Evolutionary conservation across 2,888 invertebrate species (phyloP), one percentile per base, ranked within the genome.

Genomic region (Campaea margaritaria): DNA sequence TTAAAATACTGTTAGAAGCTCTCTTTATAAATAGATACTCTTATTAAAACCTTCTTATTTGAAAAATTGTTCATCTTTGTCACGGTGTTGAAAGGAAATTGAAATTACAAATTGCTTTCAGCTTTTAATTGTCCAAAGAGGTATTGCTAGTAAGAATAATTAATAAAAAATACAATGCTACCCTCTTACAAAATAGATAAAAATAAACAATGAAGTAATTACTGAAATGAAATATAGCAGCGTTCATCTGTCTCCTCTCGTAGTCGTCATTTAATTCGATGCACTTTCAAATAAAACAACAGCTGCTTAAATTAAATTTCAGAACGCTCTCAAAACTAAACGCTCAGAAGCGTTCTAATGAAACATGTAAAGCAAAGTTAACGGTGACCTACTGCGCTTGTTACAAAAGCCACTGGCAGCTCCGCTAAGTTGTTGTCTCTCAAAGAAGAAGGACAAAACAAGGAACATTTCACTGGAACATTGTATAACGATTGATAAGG

Each of bases 361-460:
- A 44, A 45, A 52, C 38, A 27, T 1, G 45, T 52, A 38, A 44
- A 10, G 21, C 38, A 36, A 55, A 54, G 48, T 58, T 44, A 34
- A 39, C 47, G 31, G 46, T 46, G 49, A 54, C 54, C 54, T 28
- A 50, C 38, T 59, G 44, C 46, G 45, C 54, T 50, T 14, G 16
- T 50, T 59, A 15, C 14, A 13, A 38, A 44, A 58, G 50, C 48
- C 28, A 39, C 42, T 16, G 34, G 42, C 34, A 58, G 50, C 50
- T 50, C 12, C 12, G 27, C 34, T 45, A 11, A 38, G 34, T 55
- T 57, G 49, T 59, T 55, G 56, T 63, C 52, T 36, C 12, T 12
- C 28, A 39, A 31, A 50, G 51, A 59, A 50, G 39, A 64, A 65
- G 65, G 49, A 58, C 60, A 56, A 62, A 63, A 63, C 57, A 55